A percentile compares a stretch with the other conserved stretches of the same genome.
Conservation (phyloP, 2,113 vertebrate genomes). For the Oxygymnocypris stewartii region DNA sequence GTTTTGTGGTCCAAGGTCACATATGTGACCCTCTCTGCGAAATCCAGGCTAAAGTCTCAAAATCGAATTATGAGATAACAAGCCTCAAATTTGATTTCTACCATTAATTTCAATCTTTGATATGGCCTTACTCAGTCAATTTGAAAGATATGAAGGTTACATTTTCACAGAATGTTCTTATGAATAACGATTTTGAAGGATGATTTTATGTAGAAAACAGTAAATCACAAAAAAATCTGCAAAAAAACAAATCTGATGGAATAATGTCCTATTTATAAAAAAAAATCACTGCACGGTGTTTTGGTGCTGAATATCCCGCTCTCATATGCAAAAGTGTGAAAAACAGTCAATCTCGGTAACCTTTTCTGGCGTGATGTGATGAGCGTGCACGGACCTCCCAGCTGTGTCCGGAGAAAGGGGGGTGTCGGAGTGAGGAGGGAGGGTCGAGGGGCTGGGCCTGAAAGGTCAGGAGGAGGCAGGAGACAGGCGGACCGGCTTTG, state of each 20-base stretch:
- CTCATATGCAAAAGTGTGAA: constrained; percentile 71
- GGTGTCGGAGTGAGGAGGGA: constrained; percentile 60
- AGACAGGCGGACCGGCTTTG: constrained; percentile 84
- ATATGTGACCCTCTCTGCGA: no score
- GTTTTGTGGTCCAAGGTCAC: no score
- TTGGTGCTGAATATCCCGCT: constrained; percentile 72
- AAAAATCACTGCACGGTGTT: constrained; percentile 49
- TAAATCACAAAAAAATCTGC: neutral
- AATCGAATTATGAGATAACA: no score
- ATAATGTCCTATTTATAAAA: no score
- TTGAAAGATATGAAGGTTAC: no score
- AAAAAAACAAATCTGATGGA: neutral
- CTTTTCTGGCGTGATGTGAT: constrained; percentile 73
- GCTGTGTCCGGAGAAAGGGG: constrained; percentile 71
- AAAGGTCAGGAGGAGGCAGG: constrained; percentile 82
- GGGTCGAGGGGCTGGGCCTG: constrained; percentile 75
- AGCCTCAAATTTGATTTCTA: no score
- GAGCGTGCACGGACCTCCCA: constrained; percentile 68
- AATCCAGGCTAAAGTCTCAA: no score
- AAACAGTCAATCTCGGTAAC: constrained; percentile 59
- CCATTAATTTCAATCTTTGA: no score
- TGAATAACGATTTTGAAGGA: no score
- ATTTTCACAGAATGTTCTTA: no score
- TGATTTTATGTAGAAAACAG: no score
- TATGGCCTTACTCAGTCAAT: no score